Evolutionary conservation across 2,113 vertebrate genomes (phyloP).

Genomic region (Macquaria ambigua): DNA sequence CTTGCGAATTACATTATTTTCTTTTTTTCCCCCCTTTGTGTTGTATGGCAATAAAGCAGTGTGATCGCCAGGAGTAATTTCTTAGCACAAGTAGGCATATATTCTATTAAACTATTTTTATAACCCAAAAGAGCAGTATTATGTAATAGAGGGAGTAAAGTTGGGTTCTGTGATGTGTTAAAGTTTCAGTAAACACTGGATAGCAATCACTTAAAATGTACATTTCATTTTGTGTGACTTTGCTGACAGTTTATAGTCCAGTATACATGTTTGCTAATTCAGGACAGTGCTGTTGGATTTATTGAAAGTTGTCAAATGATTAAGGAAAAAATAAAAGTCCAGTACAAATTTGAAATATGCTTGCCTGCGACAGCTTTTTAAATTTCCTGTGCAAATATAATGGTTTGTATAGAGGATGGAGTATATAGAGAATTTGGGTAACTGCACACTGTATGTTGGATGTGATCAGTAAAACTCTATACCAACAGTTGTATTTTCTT

Average conservation of each 20-base stretch:
- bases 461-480: not conserved
- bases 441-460: not conserved
- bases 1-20: slow-evolving; percentile 38
- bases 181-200: slow-evolving; percentile 79
- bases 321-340: slow-evolving; percentile 79
- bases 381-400: not conserved
- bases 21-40: slow-evolving; percentile 17
- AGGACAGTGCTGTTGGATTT: slow-evolving; percentile 78
- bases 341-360: slow-evolving; percentile 48
- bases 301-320: slow-evolving; percentile 83
- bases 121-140: slow-evolving; percentile 81
- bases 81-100: slow-evolving; percentile 72
- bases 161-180: slow-evolving; percentile 70
- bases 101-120: slow-evolving; percentile 75
- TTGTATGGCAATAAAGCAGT: slow-evolving; percentile 79
- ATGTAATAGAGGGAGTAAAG: slow-evolving; percentile 67
- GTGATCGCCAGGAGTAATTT: slow-evolving; percentile 59
- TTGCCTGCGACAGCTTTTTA: not conserved
- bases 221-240: slow-evolving; percentile 84
- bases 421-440: not conserved
- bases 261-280: slow-evolving; percentile 81
- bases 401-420: no score
- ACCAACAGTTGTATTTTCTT: not conserved
- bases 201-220: slow-evolving; percentile 73
- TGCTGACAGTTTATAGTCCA: slow-evolving; percentile 81